Percentiles rank a stretch among this genome's conserved stretches.
These are phyloP conservation scores for Clarias macrocephalus DNA, from an alignment of 2,113 vertebrate species.

Conservation along the genomic window DNA sequence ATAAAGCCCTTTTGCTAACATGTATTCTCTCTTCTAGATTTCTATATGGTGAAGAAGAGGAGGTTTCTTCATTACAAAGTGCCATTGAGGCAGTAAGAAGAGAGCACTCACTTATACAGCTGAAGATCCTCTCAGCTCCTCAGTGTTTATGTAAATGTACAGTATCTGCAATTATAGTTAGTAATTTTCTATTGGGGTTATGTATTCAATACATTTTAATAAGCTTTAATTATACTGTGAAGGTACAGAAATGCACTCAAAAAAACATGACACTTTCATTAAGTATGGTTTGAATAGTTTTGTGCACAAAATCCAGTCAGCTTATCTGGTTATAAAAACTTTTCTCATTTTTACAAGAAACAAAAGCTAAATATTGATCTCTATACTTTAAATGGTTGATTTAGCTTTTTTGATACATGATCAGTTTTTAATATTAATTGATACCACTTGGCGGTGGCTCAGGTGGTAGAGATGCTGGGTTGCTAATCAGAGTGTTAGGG, in stretches of 20 bases:
- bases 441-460: neutral
- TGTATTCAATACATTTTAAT: neutral
- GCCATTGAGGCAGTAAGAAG: constrained; percentile 58
- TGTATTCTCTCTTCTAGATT: constrained; percentile 62
- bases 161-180: constrained; percentile 55
- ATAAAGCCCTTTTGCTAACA: neutral
- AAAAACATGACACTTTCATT: constrained; percentile 45
- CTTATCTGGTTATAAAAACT: constrained; percentile 21
- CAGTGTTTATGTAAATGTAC: constrained; percentile 50
- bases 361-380: neutral
- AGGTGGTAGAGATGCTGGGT: too few relatives aligned
- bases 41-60: constrained; percentile 73
- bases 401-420: constrained; percentile 47
- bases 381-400: constrained; percentile 52
- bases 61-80: constrained; percentile 63
- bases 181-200: neutral
- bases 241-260: constrained; percentile 66
- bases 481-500: too few relatives aligned
- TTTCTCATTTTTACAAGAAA: neutral
- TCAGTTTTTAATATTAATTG: neutral
- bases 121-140: constrained; percentile 38
- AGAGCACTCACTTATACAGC: constrained; percentile 16
- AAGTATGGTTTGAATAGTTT: neutral
- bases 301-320: neutral
- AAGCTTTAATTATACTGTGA: constrained; percentile 69